phyloP scores from a whole-genome alignment of 2,113 vertebrate species.

The Steatornis caripensis region DNA sequence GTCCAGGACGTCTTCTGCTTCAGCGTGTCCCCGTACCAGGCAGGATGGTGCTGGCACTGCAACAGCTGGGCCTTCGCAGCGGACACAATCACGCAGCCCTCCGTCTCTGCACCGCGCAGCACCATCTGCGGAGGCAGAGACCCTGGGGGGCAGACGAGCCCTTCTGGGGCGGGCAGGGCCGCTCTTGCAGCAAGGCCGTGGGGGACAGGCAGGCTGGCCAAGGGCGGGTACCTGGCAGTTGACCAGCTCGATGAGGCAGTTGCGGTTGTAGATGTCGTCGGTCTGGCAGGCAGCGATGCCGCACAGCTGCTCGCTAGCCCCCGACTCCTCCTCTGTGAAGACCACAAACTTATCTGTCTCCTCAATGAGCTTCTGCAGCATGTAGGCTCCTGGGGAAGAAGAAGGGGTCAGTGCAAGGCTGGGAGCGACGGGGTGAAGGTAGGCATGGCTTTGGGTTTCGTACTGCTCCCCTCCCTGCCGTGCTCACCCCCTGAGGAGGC shows the following conservation, averaged over 20 bases:
- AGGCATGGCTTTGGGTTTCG: background rate
- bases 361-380: slow-evolving; percentile 97
- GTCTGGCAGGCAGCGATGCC: slow-evolving; percentile 94
- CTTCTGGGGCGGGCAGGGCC: background rate
- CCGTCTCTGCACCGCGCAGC: slow-evolving; percentile 91
- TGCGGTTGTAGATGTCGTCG: slow-evolving; percentile 92
- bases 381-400: slow-evolving; percentile 84
- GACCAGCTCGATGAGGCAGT: slow-evolving; percentile 96
- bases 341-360: slow-evolving; percentile 97
- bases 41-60: slow-evolving; percentile 93
- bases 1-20: slow-evolving; percentile 99
- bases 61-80: slow-evolving; percentile 94
- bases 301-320: slow-evolving; percentile 92
- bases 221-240: slow-evolving; percentile 89
- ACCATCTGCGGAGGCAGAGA: slow-evolving; percentile 81
- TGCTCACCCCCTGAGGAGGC: slow-evolving; percentile 85
- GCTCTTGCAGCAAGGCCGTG: background rate
- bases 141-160: background rate
- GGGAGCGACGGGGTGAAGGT: background rate
- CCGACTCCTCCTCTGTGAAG: slow-evolving; percentile 96
- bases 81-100: slow-evolving; percentile 93
- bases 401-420: no score
- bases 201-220: background rate
- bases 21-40: slow-evolving; percentile 93
- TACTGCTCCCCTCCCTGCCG: background rate